Conservation (phyloP, 2,113 vertebrate genomes). For the Gnathonemus echidnorhynchus region DNA sequence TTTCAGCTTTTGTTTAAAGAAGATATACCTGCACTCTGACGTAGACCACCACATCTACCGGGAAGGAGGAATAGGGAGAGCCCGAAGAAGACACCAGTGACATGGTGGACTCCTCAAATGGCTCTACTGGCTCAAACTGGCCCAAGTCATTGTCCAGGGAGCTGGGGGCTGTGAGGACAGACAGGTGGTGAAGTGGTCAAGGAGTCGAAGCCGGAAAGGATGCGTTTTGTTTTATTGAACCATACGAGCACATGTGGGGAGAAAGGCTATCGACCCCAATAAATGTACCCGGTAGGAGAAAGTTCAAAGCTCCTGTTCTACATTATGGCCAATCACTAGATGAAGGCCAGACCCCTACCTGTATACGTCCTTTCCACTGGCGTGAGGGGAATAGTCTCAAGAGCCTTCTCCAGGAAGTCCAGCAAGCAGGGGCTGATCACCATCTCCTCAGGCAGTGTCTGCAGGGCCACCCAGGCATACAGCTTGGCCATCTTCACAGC, state of each 20-base stretch:
- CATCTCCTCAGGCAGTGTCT: conserved; percentile 97
- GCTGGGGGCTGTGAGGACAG: conserved; percentile 61
- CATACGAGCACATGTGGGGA: background rate
- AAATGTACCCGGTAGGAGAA: background rate
- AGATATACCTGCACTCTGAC: conserved; percentile 87
- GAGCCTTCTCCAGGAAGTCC: conserved; percentile 94
- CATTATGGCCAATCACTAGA: background rate
- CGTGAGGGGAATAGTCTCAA: conserved; percentile 97
- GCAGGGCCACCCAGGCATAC: conserved; percentile 95
- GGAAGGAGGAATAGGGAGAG: conserved; percentile 91
- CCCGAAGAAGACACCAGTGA: conserved; percentile 90
- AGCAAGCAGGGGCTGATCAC: conserved; percentile 94
- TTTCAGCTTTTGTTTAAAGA: background rate
- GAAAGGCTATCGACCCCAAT: background rate
- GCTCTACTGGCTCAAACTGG: conserved; percentile 88
- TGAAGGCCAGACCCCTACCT: conserved; percentile 46
- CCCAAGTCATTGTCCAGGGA: conserved; percentile 93
- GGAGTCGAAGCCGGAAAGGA: background rate
- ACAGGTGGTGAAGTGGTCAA: background rate
- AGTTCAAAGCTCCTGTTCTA: background rate
- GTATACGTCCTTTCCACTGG: conserved; percentile 86
- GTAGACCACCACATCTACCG: conserved; percentile 96
- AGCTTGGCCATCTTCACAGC: conserved; percentile 92
- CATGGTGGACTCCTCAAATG: conserved; percentile 85
- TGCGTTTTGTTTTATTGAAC: background rate